Evolutionary conservation across 1,140 invertebrate species (phyloP), one percentile per base, ranked within the genome.

Genomic region (Aphelenchoides avenae): DNA sequence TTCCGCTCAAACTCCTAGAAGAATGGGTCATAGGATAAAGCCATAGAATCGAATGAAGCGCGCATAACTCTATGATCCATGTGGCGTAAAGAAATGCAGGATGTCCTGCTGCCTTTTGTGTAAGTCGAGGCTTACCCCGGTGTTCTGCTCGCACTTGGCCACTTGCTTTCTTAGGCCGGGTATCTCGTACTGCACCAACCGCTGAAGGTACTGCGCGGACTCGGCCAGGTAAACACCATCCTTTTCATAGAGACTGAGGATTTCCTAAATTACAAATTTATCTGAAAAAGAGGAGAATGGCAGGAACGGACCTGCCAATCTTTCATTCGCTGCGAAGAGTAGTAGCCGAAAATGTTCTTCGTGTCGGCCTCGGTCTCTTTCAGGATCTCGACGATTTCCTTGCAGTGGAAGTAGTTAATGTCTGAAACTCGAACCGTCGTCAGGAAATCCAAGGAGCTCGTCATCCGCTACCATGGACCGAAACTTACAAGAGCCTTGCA

Each of bases 301-400:
- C 26, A 59, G 11, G n/a, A n/a, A 61, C 39, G 48, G 29, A 64
- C 60, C 39, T 62, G 66, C 72, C 75, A 75, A 49, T 80, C 79
- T 79, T 96, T 96, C 89, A 97, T 95, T 63, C 90, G 79, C 78
- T 96, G 86, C 2, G 91, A 96, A 0, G 90, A 89, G 80, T 98
- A 97, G 53, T 85, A 85, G 0, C 93, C 93, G 80, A 97, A 94
- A n/a, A 97, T 83, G 80, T 95, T 96, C 79, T 92, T 95, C 0
- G 87, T 86, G 64, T 93, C 88, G 43, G 87, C 89, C 78, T 97
- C 92, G 0, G 92, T 97, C 80, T 92, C 87, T 79, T 91, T 93
- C 0, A 97, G 78, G 59, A 96, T 88, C 66, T 94, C 89, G 49
- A 96, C 84, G 50, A 98, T 95, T 79, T 88, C 86, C 47, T 86